A percentile compares a stretch with the other conserved stretches of the same genome.
Conservation (phyloP, 2,113 vertebrate species). For the Struthidea cinerea region DNA sequence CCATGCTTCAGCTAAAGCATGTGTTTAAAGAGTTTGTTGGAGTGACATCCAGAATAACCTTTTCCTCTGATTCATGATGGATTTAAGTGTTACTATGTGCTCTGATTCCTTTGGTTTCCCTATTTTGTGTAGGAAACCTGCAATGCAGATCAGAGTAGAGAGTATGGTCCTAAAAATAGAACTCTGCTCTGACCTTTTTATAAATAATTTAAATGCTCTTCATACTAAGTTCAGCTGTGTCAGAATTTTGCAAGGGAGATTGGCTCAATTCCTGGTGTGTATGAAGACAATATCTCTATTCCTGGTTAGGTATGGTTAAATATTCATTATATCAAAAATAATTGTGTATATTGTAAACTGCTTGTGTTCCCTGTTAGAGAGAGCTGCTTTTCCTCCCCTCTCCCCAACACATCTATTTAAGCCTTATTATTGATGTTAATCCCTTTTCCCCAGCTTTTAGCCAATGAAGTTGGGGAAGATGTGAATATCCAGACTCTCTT, state of each 20-base stretch:
- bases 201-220: constrained; percentile 60
- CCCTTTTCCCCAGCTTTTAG: constrained; percentile 75
- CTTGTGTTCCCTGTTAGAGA: background rate
- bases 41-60: background rate
- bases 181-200: constrained; percentile 57
- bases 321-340: background rate
- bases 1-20: background rate
- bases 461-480: constrained; percentile 87
- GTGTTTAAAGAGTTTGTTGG: background rate
- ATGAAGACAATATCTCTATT: background rate
- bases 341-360: background rate
- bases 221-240: constrained; percentile 50
- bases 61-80: background rate
- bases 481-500: constrained; percentile 82
- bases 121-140: constrained; percentile 23
- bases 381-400: background rate
- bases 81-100: background rate
- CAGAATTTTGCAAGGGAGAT: background rate
- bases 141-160: constrained; percentile 52
- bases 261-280: background rate
- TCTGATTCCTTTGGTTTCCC: background rate
- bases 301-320: background rate
- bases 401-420: background rate
- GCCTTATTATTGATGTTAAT: background rate
- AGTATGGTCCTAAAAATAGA: constrained; percentile 52